Evolutionary conservation across 2,888 invertebrate genomes (phyloP), one percentile per base, ranked within the genome.

Genomic region (Calliopum simillimum): DNA sequence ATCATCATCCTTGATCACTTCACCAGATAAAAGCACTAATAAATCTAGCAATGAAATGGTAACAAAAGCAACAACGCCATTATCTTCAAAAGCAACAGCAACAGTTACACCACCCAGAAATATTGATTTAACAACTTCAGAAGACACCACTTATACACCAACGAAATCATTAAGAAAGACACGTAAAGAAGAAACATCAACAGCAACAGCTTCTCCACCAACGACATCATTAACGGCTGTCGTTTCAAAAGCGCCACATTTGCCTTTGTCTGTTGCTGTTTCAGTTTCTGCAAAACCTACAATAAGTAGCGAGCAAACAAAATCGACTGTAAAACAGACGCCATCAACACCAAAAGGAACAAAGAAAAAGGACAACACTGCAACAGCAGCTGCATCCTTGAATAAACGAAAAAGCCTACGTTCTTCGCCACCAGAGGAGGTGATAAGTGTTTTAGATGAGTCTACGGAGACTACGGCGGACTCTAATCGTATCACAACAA

Each of bases 351-450:
- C 68, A 16, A 47, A 19, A 79, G 19, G 19, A 11, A n/a, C 51
- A 8, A 51, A 51, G 21, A 51, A 51, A 21, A 51, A 51, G 6
- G 51, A 51, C 11, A 85, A 3, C 87, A 87, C 78, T 12, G 5
- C 33, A 87, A 87, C 78, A 21, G 5, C 33, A 33, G 33, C 33
- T 87, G 87, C 78, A 21, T 16, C 33, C 41, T 49, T 14, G 25
- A 41, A 49, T 6, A 25, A 21, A 21, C 49, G 19, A 64, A 46
- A 16, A 23, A n/a, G 23, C 4, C 16, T 47, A 33, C 33, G 33
- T 33, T 47, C 25, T 49, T 16, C 21, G 13, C 14, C 16, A 51
- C 16, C 21, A n/a, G 51, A n/a, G 14, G 16, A 16, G 21, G 51
- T 19, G 4, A 51, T n/a, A 14, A 51, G 11, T 21, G 51, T 33